phyloP scores from a whole-genome alignment of 2,888 invertebrate genomes.

The Drosophila trichaetosa region DNA sequence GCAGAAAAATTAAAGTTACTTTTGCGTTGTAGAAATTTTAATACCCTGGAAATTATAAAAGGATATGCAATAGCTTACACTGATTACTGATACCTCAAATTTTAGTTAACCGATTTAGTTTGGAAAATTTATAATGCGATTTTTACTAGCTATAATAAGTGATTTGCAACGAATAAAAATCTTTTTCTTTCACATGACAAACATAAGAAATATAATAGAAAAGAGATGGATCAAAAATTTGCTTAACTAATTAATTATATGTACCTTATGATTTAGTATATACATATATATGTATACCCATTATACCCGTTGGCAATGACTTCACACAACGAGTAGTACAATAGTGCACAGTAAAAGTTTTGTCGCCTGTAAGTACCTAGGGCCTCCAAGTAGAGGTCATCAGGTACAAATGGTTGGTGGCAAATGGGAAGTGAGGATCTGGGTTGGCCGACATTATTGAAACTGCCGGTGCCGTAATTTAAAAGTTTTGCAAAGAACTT shows the following conservation, averaged over 20 bases:
- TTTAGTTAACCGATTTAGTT: neutral
- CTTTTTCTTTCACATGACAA: neutral
- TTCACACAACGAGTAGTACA: neutral
- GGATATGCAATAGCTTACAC: neutral
- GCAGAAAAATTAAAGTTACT: neutral
- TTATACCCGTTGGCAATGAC: neutral
- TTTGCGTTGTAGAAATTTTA: neutral
- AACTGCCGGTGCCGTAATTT: slow-evolving; percentile 75
- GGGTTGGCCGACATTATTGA: slow-evolving; percentile 62
- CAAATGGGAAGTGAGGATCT: slow-evolving; percentile 1
- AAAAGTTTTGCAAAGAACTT: slow-evolving; percentile 60
- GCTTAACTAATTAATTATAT: neutral
- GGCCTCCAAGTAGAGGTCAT: slow-evolving; percentile 38
- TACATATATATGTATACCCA: neutral
- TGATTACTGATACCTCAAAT: neutral
- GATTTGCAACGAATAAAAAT: neutral
- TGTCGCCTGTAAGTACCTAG: slow-evolving; percentile 59
- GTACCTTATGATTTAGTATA: neutral
- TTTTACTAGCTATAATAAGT: neutral
- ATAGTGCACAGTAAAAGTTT: slow-evolving; percentile 36
- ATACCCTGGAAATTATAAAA: neutral
- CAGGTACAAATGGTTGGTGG: slow-evolving; percentile 13
- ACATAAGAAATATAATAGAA: neutral
- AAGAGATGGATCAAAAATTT: neutral
- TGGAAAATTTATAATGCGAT: neutral